These are phyloP conservation scores for Montipora foliosa DNA, from an alignment of 64 coral and sea anemone genomes.

Conservation along the genomic window DNA sequence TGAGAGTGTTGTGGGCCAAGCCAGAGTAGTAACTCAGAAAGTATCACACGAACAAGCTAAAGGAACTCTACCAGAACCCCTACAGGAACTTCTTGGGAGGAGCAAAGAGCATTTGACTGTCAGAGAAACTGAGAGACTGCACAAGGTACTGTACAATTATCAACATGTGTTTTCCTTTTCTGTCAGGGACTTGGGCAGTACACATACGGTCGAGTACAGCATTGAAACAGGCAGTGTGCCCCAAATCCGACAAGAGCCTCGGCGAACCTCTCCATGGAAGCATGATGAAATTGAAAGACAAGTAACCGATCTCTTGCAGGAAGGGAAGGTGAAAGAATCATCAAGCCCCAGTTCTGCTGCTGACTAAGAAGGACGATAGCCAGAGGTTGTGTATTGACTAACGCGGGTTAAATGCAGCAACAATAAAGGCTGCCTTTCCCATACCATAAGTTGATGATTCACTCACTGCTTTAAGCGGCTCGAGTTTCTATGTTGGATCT, in stretches of 20 bases:
- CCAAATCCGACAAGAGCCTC: background rate
- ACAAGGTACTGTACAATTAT: too few species aligned
- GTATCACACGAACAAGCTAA: background rate
- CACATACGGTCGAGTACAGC: background rate
- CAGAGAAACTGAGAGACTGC: too few species aligned
- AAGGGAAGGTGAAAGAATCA: constrained; percentile 22
- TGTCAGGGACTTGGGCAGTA: too few species aligned
- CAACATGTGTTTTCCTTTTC: too few species aligned
- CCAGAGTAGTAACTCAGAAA: background rate
- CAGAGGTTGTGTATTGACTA: background rate
- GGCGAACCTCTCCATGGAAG: constrained; percentile 24
- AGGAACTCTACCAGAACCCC: too few species aligned
- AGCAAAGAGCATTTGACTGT: too few species aligned
- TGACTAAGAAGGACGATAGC: constrained; percentile 8
- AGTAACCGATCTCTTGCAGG: background rate
- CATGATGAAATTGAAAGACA: constrained; percentile 7
- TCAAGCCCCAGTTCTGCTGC: constrained; percentile 30
- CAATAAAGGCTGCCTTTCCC: too few species aligned
- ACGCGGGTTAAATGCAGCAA: too few species aligned
- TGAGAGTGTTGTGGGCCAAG: background rate
- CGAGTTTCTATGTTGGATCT: too few species aligned
- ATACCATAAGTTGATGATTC: too few species aligned
- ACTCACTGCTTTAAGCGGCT: too few species aligned
- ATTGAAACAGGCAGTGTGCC: constrained; percentile 9
- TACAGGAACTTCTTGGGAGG: too few species aligned